These are phyloP conservation scores for Drosophila pullipes DNA, from an alignment of 2,888 invertebrate genomes.

Conservation along the genomic window DNA sequence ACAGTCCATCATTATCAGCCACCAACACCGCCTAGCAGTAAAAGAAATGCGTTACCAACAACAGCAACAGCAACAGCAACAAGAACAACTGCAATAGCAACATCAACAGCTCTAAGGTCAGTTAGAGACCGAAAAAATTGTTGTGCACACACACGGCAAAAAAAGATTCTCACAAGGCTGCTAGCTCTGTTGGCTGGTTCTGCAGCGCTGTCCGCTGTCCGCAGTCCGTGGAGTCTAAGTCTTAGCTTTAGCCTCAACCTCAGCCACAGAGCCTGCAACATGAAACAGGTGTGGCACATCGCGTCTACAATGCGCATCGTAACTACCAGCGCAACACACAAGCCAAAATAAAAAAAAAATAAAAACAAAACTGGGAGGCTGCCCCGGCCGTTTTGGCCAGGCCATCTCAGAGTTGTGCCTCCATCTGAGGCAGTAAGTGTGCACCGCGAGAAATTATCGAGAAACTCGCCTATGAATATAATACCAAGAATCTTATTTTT, in stretches of 20 bases:
- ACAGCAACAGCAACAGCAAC: conserved; percentile 17
- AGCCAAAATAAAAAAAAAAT: conserved; percentile 17
- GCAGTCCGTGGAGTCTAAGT: conserved; percentile 32
- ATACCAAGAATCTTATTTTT: neutral
- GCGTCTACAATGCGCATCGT: conserved; percentile 62
- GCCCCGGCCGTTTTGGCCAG: conserved; percentile 72
- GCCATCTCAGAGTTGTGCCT: conserved; percentile 65
- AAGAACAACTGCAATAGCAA: conserved; percentile 30
- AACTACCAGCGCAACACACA: conserved; percentile 50
- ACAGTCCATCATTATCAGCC: conserved; percentile 82
- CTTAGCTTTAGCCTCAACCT: conserved; percentile 36
- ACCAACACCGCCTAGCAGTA: conserved; percentile 61
- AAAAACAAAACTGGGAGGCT: conserved; percentile 73
- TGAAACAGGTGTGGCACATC: conserved; percentile 81
- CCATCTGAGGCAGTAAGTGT: conserved; percentile 55
- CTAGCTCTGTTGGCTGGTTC: conserved; percentile 49
- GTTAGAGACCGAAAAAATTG: conserved; percentile 75
- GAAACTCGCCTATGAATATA: neutral
- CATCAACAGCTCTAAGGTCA: conserved; percentile 70
- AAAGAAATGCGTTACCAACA: conserved; percentile 75
- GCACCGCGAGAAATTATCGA: conserved; percentile 31
- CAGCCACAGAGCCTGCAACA: conserved; percentile 68
- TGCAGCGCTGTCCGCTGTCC: conserved; percentile 38
- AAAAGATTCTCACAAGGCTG: conserved; percentile 78
- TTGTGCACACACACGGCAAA: conserved; percentile 60